Evolutionary conservation across 2,888 invertebrate genomes (phyloP), one percentile per base, ranked within the genome.

Genomic region (Boloria selene): DNA sequence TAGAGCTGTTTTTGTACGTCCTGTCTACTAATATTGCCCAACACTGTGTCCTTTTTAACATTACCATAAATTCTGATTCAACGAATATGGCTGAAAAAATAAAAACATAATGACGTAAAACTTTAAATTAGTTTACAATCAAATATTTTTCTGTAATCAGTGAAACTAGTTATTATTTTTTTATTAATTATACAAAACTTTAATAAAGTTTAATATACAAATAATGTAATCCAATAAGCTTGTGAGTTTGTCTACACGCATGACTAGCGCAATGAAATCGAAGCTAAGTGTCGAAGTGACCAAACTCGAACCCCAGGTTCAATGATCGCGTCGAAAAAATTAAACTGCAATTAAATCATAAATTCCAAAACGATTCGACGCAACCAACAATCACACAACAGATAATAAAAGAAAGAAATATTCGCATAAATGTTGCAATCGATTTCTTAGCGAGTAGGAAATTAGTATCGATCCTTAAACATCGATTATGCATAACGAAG

Each of bases 331-430:
- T 38, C 14, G 42, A 73, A 75, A 79, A 73, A 71, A 78, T 78
- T 16, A 85, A 83, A 82, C 79, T 75, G 84, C 90, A 91, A 91
- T 91, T 91, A 91, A 91, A 90, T 88, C 89, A 90, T 91, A 91
- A 90, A 91, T 90, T 87, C 85, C 82, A 80, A 85, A 85, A 85
- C 87, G 88, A 85, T 85, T 78, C 84, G 78, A 81, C 83, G 84
- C 84, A 90, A 88, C 90, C 88, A 84, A 90, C 90, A 90, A 91
- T 90, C 90, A 90, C 84, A 87, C 85, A 82, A 82, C 85, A 85
- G 86, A 90, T 87, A 88, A 88, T 87, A 87, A 86, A 88, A 87
- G 83, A 81, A 77, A 79, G 75, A 76, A 72, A 76, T 64, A 72
- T 74, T 75, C 78, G 77, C 79, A 75, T 83, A 83, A 81, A 79